Conservation (phyloP, 2,113 vertebrate species). For the Centrocercus urophasianus region DNA sequence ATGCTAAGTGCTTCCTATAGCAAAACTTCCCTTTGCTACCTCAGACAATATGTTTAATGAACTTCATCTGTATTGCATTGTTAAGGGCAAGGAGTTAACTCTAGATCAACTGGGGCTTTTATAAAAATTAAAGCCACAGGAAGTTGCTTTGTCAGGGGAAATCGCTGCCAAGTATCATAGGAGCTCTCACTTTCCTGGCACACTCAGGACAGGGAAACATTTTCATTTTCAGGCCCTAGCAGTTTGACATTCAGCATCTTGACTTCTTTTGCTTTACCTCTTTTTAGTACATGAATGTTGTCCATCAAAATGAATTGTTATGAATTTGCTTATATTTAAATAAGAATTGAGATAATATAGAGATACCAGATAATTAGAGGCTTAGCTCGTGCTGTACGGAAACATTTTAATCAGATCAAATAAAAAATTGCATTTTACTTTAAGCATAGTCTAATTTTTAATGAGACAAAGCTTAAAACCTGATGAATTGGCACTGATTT, state of each 20-base stretch:
- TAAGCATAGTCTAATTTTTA: slow-evolving; percentile 18
- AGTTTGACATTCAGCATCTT: slow-evolving; percentile 38
- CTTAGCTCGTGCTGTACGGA: neutral
- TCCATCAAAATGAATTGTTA: neutral
- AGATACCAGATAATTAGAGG: neutral
- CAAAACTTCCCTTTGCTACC: slow-evolving; percentile 29
- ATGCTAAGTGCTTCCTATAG: slow-evolving; percentile 38
- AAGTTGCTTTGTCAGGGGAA: slow-evolving; percentile 61
- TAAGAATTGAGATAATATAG: slow-evolving; percentile 5
- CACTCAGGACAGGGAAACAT: neutral
- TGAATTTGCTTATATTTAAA: slow-evolving; percentile 5
- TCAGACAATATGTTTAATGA: slow-evolving; percentile 58
- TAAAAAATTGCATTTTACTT: slow-evolving; percentile 25
- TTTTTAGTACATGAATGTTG: neutral
- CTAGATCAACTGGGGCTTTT: slow-evolving; percentile 55
- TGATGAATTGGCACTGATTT: slow-evolving; percentile 56
- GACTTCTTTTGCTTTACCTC: neutral
- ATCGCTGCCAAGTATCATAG: slow-evolving; percentile 38
- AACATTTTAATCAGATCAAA: slow-evolving; percentile 28
- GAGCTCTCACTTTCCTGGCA: slow-evolving; percentile 44
- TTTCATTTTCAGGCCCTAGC: slow-evolving; percentile 21
- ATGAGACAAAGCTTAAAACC: slow-evolving; percentile 50
- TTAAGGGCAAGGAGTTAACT: slow-evolving; percentile 23
- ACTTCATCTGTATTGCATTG: slow-evolving; percentile 13
- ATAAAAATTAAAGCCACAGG: slow-evolving; percentile 47